Evolutionary conservation across 2,113 vertebrate genomes (phyloP).

Genomic region (Passer domesticus): DNA sequence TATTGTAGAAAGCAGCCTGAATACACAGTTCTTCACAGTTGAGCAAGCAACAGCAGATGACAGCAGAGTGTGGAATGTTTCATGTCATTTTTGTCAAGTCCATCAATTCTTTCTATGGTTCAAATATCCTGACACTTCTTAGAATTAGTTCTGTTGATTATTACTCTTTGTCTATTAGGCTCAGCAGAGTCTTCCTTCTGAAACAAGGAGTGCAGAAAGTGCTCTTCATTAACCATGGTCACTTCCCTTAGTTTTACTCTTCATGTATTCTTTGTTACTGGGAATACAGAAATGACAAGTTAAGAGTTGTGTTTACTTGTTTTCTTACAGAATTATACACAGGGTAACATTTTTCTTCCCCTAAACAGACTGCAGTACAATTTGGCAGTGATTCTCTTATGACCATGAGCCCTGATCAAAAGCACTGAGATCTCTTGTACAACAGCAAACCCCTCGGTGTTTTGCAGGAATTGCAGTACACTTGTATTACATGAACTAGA

Average conservation of each 20-base stretch:
- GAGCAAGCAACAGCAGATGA: conserved; percentile 65
- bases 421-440: neutral
- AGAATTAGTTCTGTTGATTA: neutral
- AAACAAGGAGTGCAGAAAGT: conserved; percentile 35
- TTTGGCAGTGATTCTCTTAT: neutral
- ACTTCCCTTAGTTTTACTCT: neutral
- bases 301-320: neutral
- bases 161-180: neutral
- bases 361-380: neutral
- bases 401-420: neutral
- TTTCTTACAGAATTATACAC: neutral
- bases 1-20: conserved; percentile 58
- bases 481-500: neutral
- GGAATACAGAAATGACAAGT: conserved; percentile 5
- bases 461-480: neutral
- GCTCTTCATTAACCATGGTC: neutral
- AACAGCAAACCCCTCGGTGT: neutral
- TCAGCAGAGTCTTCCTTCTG: conserved; percentile 3
- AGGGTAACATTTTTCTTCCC: neutral
- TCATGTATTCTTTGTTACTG: conserved; percentile 60
- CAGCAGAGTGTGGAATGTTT: conserved; percentile 33
- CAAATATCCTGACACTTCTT: neutral
- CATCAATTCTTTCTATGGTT: neutral
- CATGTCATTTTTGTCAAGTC: conserved; percentile 7
- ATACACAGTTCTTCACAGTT: conserved; percentile 69